Evolutionary conservation across 2,113 vertebrate genomes (phyloP), one percentile per base, ranked within the genome.

Genomic region (Gobius niger): DNA sequence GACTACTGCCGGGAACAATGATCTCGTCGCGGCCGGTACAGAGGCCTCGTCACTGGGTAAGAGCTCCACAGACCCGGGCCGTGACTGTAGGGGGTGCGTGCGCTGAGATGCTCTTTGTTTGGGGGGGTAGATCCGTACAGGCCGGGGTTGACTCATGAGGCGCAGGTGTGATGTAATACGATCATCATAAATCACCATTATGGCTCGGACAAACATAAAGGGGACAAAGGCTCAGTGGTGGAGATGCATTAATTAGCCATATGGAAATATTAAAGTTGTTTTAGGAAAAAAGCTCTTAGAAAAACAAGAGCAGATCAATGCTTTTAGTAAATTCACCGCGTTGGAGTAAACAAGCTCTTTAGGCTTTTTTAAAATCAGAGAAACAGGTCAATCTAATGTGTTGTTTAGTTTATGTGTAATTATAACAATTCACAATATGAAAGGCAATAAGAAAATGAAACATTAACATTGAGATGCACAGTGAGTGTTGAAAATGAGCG

Each of bases 1-100:
- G 14, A 13, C 12, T 15, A 16, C 72, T n/a, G 50, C 73, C 70
- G 82, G 71, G 77, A 83, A 90, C 79, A 83, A 88, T 90, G 86
- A 80, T 76, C 65, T 67, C 72, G 57, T 47, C 57, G 63, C 70
- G 63, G 51, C 41, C 13, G 65, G 64, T 34, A 16, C 71, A 44
- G 65, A 62, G 1, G 19, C 78, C 19, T 68, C 52, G 41, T 24
- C 18, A n/a, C 34, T 65, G 50, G 72, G 63, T 42, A 41, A 56
- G 70, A 14, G 2, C 16, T 9, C 59, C 59, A 42, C 47, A 57
- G 52, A 63, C 63, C 67, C 44, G 79, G 44, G 70, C 63, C 50
- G 70, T 65, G 63, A 64, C 24, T 15, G 78, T 72, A 86, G 86
- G 89, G 78, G 16, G 51, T 12, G 6, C 42, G 12, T 18, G 13